Conservation (phyloP, 2,797 vertebrate species). For the Dendrocincla tyrannina region DNA sequence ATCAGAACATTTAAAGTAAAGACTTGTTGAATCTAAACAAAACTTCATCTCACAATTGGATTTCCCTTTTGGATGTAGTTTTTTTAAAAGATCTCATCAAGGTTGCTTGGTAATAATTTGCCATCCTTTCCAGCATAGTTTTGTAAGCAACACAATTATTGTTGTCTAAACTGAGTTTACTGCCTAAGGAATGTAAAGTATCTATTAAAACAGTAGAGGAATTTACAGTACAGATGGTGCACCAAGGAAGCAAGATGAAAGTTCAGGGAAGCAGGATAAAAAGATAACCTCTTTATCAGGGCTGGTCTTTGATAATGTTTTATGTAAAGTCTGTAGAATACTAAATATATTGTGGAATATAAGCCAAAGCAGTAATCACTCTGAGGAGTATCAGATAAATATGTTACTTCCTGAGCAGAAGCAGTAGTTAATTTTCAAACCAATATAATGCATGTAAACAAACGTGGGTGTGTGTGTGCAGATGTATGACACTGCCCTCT, state of each 20-base stretch:
- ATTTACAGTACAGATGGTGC: not conserved
- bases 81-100: not conserved
- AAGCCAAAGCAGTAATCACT: not conserved
- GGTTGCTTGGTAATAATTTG: not conserved
- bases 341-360: not conserved
- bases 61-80: not conserved
- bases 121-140: not conserved
- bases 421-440: constrained; percentile 48
- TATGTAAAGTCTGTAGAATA: constrained; percentile 29
- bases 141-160: not conserved
- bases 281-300: not conserved
- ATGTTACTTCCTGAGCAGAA: constrained; percentile 5
- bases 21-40: not conserved
- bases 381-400: not conserved
- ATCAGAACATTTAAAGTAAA: not conserved
- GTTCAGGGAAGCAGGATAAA: constrained; percentile 28
- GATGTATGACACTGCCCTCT: constrained; percentile 19
- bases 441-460: not conserved
- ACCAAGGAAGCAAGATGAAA: constrained; percentile 14
- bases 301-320: constrained; percentile 18
- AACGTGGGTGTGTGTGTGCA: not conserved
- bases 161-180: not conserved
- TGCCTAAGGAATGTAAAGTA: constrained; percentile 19
- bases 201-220: not conserved
- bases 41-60: not conserved